Evolutionary conservation across 2,888 invertebrate species (phyloP).

Genomic region (Sesia bembeciformis): DNA sequence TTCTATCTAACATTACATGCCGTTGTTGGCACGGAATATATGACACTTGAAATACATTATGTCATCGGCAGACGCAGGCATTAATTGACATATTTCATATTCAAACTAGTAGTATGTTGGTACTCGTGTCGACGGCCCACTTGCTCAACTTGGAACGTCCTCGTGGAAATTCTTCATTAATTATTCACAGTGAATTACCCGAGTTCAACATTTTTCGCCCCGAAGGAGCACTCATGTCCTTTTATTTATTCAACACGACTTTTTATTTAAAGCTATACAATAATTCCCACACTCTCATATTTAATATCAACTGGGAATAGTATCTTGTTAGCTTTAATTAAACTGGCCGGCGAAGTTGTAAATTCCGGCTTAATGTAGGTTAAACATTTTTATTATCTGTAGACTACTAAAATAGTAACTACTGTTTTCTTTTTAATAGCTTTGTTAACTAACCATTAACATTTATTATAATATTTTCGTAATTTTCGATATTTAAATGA

Average conservation of each 20-base stretch:
- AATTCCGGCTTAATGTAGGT: too few relatives aligned
- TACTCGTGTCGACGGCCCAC: constrained; percentile 23
- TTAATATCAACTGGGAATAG: constrained; percentile 21
- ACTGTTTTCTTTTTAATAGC: too few relatives aligned
- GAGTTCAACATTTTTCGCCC: constrained; percentile 50
- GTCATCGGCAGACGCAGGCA: background rate
- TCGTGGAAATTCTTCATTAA: constrained; percentile 50
- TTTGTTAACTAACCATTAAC: too few relatives aligned
- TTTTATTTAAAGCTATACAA: constrained; percentile 37
- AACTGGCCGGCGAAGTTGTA: constrained; percentile 1
- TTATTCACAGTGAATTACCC: constrained; percentile 62
- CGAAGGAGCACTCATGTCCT: constrained; percentile 41
- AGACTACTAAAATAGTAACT: too few relatives aligned
- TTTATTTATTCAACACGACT: constrained; percentile 53
- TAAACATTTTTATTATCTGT: too few relatives aligned
- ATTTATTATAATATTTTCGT: too few relatives aligned
- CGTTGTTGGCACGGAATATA: too few relatives aligned
- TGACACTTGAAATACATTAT: background rate
- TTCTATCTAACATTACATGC: too few relatives aligned
- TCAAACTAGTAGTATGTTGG: constrained; percentile 24
- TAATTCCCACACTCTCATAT: constrained; percentile 30
- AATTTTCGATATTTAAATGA: too few relatives aligned
- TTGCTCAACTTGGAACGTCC: constrained; percentile 27
- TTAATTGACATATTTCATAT: constrained; percentile 36
- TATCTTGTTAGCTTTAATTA: constrained; percentile 11